Conservation (phyloP, 1,140 invertebrate genomes). For the Harpegnathos saltator region DNA sequence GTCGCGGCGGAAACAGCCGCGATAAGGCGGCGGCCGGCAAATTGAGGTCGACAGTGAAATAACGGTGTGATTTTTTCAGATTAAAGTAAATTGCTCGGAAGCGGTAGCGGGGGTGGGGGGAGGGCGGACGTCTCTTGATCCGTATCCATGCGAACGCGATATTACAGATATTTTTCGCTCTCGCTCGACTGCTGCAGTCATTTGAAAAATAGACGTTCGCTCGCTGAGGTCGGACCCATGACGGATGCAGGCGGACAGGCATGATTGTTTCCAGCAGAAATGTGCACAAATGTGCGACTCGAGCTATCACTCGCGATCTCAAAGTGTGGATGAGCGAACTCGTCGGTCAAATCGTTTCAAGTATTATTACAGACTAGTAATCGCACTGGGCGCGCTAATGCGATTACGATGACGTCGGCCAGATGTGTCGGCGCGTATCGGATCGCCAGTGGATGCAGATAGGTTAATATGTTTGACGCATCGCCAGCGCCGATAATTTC, state of each 20-base stretch:
- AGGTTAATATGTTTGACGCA: neutral
- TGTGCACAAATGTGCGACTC: neutral
- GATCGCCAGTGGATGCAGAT: neutral
- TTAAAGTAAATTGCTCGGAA: neutral
- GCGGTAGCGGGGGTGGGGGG: too few relatives aligned
- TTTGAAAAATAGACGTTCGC: too few relatives aligned
- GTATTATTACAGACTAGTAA: neutral
- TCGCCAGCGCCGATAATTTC: slow-evolving; percentile 32
- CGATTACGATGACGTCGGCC: neutral
- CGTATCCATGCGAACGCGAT: too few relatives aligned
- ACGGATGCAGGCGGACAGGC: too few relatives aligned
- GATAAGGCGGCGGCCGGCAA: neutral
- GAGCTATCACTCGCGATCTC: neutral
- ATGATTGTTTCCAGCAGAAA: too few relatives aligned
- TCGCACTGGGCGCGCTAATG: neutral
- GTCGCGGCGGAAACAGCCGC: neutral
- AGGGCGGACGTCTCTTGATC: too few relatives aligned
- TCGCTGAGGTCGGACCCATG: too few relatives aligned
- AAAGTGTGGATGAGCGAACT: too few relatives aligned
- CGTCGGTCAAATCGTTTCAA: neutral
- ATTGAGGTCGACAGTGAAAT: neutral
- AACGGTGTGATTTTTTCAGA: neutral
- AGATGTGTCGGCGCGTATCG: neutral
- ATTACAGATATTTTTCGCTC: neutral
- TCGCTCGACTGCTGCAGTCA: neutral